phyloP scores from a whole-genome alignment of 92 coral and sea anemone species.

The Porites lobata region DNA sequence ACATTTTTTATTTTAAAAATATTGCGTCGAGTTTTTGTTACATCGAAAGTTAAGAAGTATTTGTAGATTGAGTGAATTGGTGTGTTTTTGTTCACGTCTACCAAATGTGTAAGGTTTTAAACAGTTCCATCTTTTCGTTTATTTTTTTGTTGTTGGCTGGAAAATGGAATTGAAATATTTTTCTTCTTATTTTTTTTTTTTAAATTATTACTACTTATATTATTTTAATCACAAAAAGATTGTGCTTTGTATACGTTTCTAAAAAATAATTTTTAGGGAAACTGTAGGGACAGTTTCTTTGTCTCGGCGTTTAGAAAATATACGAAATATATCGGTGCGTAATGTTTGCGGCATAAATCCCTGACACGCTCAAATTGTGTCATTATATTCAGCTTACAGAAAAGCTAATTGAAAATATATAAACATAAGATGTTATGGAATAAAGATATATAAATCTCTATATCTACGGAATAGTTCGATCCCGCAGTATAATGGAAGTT shows the following conservation, averaged over 20 bases:
- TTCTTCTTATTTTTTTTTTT: neutral
- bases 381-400: neutral
- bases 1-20: neutral
- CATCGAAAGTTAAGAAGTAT: no score
- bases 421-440: neutral
- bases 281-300: neutral
- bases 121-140: neutral
- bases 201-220: no score
- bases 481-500: no score
- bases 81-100: neutral
- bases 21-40: neutral
- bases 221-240: constrained; percentile 1
- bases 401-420: neutral
- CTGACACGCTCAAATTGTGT: neutral
- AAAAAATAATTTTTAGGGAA: neutral
- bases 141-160: neutral
- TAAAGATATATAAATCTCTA: no score
- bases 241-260: neutral
- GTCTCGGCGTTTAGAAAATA: neutral
- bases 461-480: no score
- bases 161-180: neutral
- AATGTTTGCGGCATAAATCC: neutral
- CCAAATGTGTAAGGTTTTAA: neutral
- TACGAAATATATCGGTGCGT: neutral
- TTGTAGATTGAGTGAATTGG: neutral